A percentile compares a stretch with the other conserved stretches of the same genome.
These are phyloP conservation scores for Lobophora halterata DNA, from an alignment of 2,888 invertebrate genomes.

Conservation along the genomic window DNA sequence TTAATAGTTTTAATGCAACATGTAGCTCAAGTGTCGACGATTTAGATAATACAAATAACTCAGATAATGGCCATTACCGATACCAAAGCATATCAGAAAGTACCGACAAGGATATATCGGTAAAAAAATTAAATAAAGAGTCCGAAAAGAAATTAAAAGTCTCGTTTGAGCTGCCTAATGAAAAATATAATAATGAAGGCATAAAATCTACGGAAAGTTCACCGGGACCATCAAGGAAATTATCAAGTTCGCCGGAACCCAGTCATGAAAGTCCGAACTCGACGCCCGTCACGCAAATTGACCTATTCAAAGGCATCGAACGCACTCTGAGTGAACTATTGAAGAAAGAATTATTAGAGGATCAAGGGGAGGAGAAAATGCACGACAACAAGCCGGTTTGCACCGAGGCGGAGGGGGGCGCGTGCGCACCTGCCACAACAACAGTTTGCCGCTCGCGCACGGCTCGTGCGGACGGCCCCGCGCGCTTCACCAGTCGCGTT, in stretches of 20 bases:
- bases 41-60: constrained; percentile 53
- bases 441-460: constrained; percentile 79
- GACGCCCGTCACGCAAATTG: constrained; percentile 63
- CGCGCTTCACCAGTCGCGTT: constrained; percentile 92
- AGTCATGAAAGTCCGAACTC: constrained; percentile 44
- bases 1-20: constrained; percentile 68
- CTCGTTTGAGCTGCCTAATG: constrained; percentile 53
- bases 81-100: constrained; percentile 59
- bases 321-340: constrained; percentile 78
- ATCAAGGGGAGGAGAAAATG: constrained; percentile 73
- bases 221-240: constrained; percentile 47
- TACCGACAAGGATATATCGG: constrained; percentile 62
- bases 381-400: constrained; percentile 68
- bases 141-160: constrained; percentile 65
- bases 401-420: constrained; percentile 68
- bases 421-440: constrained; percentile 72
- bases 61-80: constrained; percentile 55
- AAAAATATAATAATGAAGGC: constrained; percentile 43
- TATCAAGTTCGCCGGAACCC: constrained; percentile 63
- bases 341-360: constrained; percentile 78
- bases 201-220: constrained; percentile 43
- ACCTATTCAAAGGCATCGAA: constrained; percentile 77
- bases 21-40: constrained; percentile 57
- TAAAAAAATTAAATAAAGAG: constrained; percentile 50
- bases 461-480: constrained; percentile 79